A percentile compares a stretch with the other conserved stretches of the same genome.
These are phyloP conservation scores for Prionailurus viverrinus DNA, from an alignment of 2,113 vertebrate genomes.

Conservation along the genomic window DNA sequence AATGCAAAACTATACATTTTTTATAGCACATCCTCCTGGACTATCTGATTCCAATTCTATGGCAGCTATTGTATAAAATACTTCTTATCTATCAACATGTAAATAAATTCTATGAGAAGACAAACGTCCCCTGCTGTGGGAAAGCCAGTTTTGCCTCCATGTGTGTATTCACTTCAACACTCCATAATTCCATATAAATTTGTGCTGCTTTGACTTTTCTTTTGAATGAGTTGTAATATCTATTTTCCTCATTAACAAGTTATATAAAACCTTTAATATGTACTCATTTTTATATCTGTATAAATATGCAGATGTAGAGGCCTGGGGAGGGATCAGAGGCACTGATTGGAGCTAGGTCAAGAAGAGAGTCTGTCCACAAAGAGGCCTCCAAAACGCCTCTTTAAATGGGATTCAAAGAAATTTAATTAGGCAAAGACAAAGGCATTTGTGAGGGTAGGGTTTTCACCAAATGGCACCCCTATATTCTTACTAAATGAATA, in stretches of 20 bases:
- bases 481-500: not conserved
- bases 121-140: not conserved
- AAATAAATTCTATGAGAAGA: slow-evolving; percentile 15
- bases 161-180: not conserved
- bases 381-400: not conserved
- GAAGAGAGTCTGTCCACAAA: not conserved
- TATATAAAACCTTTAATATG: not conserved
- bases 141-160: not conserved
- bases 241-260: not conserved
- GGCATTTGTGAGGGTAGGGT: not conserved
- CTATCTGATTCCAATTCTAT: not conserved
- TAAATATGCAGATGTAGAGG: not conserved
- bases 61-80: not conserved
- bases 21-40: not conserved
- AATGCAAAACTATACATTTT: not conserved
- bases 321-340: not conserved
- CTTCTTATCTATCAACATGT: not conserved
- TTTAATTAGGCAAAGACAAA: not conserved
- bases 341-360: not conserved
- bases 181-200: not conserved
- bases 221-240: not conserved
- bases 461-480: not conserved
- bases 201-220: not conserved
- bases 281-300: not conserved
- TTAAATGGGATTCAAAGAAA: not conserved